phyloP scores from a whole-genome alignment of 2,888 invertebrate genomes.

The Plutella xylostella region DNA sequence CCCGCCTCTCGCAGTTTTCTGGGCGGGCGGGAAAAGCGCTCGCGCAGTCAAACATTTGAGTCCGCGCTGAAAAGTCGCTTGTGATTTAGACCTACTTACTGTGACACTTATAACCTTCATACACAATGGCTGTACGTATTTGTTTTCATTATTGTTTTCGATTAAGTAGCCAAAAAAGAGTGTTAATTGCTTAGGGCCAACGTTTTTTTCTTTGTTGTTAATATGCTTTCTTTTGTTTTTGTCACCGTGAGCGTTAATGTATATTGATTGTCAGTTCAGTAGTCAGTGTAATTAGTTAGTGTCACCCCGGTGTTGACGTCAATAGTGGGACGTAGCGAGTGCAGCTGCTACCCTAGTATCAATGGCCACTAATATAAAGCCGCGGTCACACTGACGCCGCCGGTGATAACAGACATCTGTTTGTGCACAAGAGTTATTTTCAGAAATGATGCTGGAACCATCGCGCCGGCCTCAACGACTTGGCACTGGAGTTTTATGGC shows the following conservation, averaged over 20 bases:
- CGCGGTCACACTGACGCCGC: constrained; percentile 26
- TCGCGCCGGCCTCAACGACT: constrained; percentile 43
- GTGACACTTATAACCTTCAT: constrained; percentile 25
- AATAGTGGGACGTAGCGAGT: constrained; percentile 1
- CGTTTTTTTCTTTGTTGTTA: not conserved
- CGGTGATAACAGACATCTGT: constrained; percentile 35
- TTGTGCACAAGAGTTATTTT: constrained; percentile 51
- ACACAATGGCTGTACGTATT: constrained; percentile 54
- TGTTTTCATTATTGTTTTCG: not conserved
- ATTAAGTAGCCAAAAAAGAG: not conserved
- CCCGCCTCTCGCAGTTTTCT: no score
- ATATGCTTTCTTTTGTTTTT: not conserved
- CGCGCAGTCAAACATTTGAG: constrained; percentile 46
- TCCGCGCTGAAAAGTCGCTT: constrained; percentile 44
- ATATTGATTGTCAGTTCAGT: not conserved
- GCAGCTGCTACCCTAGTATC: constrained; percentile 14
- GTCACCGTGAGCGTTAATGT: not conserved
- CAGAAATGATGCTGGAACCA: constrained; percentile 59
- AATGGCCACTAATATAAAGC: constrained; percentile 4
- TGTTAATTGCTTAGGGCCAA: not conserved
- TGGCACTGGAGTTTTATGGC: constrained; percentile 68
- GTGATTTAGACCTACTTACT: constrained; percentile 30
- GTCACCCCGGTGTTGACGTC: constrained; percentile 1
- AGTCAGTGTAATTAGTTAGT: not conserved
- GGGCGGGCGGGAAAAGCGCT: constrained; percentile 45